Conservation (phyloP, 2,113 vertebrate species). For the Nothoprocta pentlandii region DNA sequence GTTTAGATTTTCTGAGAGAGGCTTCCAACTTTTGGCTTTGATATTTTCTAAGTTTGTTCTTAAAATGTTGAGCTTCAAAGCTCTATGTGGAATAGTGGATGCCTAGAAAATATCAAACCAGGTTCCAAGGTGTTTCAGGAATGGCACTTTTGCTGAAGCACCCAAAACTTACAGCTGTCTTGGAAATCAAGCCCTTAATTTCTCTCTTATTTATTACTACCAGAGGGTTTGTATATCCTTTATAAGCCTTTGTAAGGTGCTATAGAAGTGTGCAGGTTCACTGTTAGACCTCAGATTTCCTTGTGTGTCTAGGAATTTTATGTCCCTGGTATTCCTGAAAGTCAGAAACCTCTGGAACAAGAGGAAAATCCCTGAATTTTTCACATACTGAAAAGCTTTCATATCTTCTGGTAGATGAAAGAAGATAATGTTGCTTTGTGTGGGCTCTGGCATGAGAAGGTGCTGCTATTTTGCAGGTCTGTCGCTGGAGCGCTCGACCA, state of each 20-base stretch:
- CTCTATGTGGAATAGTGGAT: not conserved
- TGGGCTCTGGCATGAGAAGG: not conserved
- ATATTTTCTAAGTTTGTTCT: not conserved
- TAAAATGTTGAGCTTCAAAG: not conserved
- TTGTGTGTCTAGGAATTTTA: not conserved
- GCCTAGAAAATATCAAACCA: not conserved
- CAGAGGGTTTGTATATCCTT: not conserved
- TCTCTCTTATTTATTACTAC: not conserved
- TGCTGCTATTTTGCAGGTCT: conserved; percentile 82
- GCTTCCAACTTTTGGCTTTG: not conserved
- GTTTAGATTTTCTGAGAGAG: conserved; percentile 29
- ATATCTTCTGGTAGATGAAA: not conserved
- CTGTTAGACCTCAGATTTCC: not conserved
- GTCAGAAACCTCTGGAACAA: not conserved
- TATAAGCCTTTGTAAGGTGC: not conserved
- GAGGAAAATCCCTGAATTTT: not conserved
- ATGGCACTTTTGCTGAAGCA: not conserved
- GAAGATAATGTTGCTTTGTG: not conserved
- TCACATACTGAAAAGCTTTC: not conserved
- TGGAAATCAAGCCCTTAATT: not conserved
- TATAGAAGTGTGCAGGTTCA: not conserved
- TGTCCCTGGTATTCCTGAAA: not conserved
- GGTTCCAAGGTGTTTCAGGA: not conserved
- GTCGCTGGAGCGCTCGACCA: conserved; percentile 90
- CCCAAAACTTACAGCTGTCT: not conserved